Conservation (phyloP, 1,140 invertebrate species). For the Anastrepha ludens region DNA sequence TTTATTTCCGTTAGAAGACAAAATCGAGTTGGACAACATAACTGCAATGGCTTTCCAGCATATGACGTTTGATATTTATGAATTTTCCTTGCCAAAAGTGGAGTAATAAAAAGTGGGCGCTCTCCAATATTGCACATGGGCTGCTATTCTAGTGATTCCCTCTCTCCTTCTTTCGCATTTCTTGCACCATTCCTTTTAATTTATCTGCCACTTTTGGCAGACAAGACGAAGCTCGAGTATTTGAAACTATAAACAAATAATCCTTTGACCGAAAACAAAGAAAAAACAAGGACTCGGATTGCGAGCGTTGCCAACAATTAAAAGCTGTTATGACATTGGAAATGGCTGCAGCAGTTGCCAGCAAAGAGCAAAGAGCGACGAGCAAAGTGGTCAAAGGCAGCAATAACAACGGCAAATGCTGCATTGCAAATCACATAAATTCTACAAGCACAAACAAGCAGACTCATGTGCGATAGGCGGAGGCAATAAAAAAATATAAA, state of each 20-base stretch:
- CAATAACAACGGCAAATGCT: background rate
- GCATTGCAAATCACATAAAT: conserved; percentile 1
- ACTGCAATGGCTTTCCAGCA: too few species aligned
- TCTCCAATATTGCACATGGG: background rate
- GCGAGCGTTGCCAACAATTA: conserved; percentile 37
- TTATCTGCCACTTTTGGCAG: background rate
- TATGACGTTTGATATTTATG: too few species aligned
- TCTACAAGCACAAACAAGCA: background rate
- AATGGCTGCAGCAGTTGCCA: conserved; percentile 20
- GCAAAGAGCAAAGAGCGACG: conserved; percentile 29
- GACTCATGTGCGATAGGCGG: background rate
- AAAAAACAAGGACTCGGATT: background rate
- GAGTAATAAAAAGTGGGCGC: too few species aligned
- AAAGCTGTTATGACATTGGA: conserved; percentile 42
- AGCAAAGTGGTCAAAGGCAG: background rate
- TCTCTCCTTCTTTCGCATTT: background rate
- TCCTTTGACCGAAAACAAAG: background rate
- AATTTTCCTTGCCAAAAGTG: too few species aligned
- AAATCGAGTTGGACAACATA: too few species aligned
- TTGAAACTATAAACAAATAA: background rate
- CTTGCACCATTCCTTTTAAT: background rate
- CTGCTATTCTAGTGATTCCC: background rate
- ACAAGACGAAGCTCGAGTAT: background rate
- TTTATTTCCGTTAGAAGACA: too few species aligned
- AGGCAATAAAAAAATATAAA: conserved; percentile 28